Conservation (phyloP, 2,888 invertebrate species). For the Drosophila villosipedis region DNA sequence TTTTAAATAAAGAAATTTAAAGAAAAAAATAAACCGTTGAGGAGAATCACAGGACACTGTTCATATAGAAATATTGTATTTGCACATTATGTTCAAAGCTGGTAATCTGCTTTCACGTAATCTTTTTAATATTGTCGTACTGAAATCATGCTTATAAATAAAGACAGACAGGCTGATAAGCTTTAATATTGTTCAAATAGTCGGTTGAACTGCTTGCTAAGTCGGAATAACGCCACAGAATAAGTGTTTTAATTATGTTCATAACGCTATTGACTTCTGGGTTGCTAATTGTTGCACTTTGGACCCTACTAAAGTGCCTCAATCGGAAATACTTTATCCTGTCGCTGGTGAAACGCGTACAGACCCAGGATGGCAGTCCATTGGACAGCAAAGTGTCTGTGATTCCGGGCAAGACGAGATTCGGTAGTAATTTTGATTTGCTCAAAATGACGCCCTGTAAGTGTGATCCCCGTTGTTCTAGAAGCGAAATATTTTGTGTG, state of each 20-base stretch:
- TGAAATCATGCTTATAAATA: neutral
- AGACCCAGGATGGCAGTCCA: slow-evolving; percentile 74
- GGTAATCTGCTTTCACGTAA: neutral
- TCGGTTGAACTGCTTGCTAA: slow-evolving; percentile 9
- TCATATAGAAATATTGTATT: neutral
- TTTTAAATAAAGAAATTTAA: too few relatives aligned
- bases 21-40: too few relatives aligned
- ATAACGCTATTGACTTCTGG: slow-evolving; percentile 12
- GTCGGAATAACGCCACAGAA: slow-evolving; percentile 1
- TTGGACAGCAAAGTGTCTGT: slow-evolving; percentile 65
- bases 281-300: slow-evolving; percentile 16
- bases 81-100: neutral
- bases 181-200: neutral
- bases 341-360: slow-evolving; percentile 65
- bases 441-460: slow-evolving; percentile 70
- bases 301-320: slow-evolving; percentile 38
- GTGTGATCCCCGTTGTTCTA: neutral
- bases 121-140: neutral
- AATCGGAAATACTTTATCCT: slow-evolving; percentile 75
- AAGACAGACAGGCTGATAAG: neutral
- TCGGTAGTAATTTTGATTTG: slow-evolving; percentile 82
- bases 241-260: slow-evolving; percentile 12
- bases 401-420: slow-evolving; percentile 73
- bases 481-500: fast-evolving
- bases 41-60: neutral